Base-by-base conservation (phyloP, 1,140 invertebrate genomes). In the Megathymus violae region DNA sequence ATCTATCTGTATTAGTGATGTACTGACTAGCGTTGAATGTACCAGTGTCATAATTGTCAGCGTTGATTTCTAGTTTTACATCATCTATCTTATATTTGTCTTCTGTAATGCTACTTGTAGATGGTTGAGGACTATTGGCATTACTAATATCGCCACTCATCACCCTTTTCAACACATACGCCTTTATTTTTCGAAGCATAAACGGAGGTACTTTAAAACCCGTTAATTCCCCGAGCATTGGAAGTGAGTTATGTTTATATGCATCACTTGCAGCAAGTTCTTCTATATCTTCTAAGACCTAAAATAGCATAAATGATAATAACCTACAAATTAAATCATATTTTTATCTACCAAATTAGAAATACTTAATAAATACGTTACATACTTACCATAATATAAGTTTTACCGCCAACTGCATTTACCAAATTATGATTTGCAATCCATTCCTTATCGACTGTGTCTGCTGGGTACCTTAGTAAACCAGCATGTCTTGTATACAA, bases 381-480 rank as follows among this genome's bases (percentile, higher is more conserved):
- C n/a, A n/a, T n/a, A 62, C 62, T 65, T 71, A 91, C 90, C 92
- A 97, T 93, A 62, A 97, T 93, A 71, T 96, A 96, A 19, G 95
- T 95, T 88, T 95, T 96, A 4, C 95, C 95, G 9, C 95, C 95
- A 51, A 94, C 95, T 31, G 94, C 94, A 71, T 95, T 94, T 82
- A 96, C 95, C 56, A 96, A 86, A 76, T 95, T 95, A 68, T 96
- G 94, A 64, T 94, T 95, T 46, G 94, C 93, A 16, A 97, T 92
- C 96, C 96, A 97, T 77, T 96, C 95, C 79, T 96, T 96, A 74
- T 97, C 96, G 71, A 96, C 95, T 62, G 94, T 94, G 78, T 97
- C 96, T 38, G 95, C 95, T 51, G 94, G 94, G 88, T 97, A 97
- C 76, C 95, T 93, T 46, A 95, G 94, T 10, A 97, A 69, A 19